phyloP scores from a whole-genome alignment of 2,113 vertebrate species.

The Gila orcuttii region DNA sequence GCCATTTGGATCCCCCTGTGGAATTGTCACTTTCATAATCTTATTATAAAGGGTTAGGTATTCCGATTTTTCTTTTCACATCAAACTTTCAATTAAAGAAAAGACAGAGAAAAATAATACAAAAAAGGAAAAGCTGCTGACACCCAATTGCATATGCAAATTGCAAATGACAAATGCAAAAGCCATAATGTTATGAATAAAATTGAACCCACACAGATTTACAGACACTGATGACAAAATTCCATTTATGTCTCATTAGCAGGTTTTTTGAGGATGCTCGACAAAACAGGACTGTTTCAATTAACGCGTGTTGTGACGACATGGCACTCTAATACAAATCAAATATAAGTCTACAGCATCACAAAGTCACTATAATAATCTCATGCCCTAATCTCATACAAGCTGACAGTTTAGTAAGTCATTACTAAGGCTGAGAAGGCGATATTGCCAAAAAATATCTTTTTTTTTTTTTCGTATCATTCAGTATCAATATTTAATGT shows the following conservation, averaged over 20 bases:
- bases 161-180: conserved; percentile 69
- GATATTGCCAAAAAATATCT: background rate
- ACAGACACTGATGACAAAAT: conserved; percentile 16
- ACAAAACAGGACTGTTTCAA: background rate
- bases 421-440: background rate
- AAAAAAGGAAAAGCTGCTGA: conserved; percentile 6
- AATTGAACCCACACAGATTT: conserved; percentile 18
- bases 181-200: conserved; percentile 48
- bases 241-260: background rate
- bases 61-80: conserved; percentile 64
- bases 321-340: background rate
- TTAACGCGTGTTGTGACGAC: background rate
- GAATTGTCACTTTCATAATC: conserved; percentile 71
- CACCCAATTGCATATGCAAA: conserved; percentile 65
- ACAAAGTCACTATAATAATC: background rate
- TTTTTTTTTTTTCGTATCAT: background rate
- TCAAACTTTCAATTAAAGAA: conserved; percentile 69
- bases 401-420: background rate
- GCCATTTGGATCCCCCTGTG: conserved; percentile 63
- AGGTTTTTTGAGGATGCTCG: background rate
- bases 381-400: background rate
- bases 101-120: background rate
- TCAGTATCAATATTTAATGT: background rate
- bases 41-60: conserved; percentile 61
- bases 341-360: background rate